A percentile compares a stretch with the other conserved stretches of the same genome.
Evolutionary conservation across 2,888 invertebrate species (phyloP).

Genomic region (Epirrhoe tristata): DNA sequence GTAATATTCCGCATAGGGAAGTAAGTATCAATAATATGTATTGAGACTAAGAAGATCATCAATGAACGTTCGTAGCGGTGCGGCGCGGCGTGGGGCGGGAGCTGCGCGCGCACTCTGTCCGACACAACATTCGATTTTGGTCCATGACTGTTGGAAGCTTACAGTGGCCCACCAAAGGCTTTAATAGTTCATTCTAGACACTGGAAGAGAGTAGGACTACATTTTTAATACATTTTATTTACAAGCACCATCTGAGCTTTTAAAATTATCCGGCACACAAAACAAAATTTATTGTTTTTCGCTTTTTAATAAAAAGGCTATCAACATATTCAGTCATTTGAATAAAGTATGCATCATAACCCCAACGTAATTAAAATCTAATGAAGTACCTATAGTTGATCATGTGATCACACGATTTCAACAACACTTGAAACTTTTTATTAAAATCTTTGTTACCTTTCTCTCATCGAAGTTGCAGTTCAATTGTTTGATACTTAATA

Average conservation of each 20-base stretch:
- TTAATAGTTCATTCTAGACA: conserved; percentile 82
- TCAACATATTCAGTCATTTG: background rate
- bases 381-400: background rate
- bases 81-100: conserved; percentile 71
- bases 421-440: background rate
- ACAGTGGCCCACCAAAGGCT: conserved; percentile 78
- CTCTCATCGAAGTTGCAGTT: background rate
- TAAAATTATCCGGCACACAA: background rate
- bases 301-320: background rate
- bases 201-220: conserved; percentile 62
- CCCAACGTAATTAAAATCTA: background rate
- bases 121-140: conserved; percentile 86
- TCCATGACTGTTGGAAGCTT: conserved; percentile 84
- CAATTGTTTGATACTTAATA: no score
- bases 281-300: background rate
- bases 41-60: conserved; percentile 81
- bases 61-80: conserved; percentile 79
- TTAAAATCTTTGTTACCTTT: background rate
- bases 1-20: conserved; percentile 55
- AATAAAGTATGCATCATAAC: background rate
- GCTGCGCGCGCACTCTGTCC: conserved; percentile 79
- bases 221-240: conserved; percentile 44
- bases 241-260: conserved; percentile 3
- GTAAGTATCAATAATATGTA: conserved; percentile 70
- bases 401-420: background rate